Conservation (phyloP, 2,888 invertebrate genomes). For the Aleiodes leptofemur region DNA sequence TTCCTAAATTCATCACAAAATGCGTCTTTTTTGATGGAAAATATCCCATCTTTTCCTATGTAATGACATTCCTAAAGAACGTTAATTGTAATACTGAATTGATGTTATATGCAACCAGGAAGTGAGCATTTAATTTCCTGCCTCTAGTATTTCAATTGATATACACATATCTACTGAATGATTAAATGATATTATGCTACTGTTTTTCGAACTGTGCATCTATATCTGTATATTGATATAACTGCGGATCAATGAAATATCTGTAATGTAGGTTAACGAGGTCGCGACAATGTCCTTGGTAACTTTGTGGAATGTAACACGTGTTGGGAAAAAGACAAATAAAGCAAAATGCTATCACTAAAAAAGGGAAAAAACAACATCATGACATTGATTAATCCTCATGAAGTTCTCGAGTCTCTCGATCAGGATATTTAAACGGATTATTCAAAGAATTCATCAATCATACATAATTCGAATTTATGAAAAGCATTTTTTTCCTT, state of each 20-base stretch:
- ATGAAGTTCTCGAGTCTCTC: background rate
- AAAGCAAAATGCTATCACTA: background rate
- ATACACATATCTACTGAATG: too few relatives aligned
- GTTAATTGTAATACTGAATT: too few relatives aligned
- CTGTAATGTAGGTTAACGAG: constrained; percentile 44
- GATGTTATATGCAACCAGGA: too few relatives aligned
- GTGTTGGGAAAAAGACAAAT: background rate
- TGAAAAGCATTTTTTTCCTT: background rate
- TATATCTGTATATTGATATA: constrained; percentile 2
- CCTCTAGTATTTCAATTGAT: too few relatives aligned
- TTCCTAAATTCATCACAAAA: too few relatives aligned
- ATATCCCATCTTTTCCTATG: too few relatives aligned
- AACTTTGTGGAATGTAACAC: constrained; percentile 18
- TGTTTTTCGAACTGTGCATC: constrained; percentile 7
- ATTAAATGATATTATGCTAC: background rate
- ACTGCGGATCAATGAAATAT: constrained; percentile 42
- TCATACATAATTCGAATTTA: too few relatives aligned
- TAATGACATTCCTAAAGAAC: too few relatives aligned
- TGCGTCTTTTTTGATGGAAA: too few relatives aligned
- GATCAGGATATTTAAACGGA: too few relatives aligned
- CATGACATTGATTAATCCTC: constrained; percentile 28
- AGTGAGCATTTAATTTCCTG: too few relatives aligned
- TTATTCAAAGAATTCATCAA: too few relatives aligned
- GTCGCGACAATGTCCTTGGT: constrained; percentile 42
- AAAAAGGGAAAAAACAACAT: constrained; percentile 19